Percentiles rank a stretch among this genome's conserved stretches.
These are phyloP conservation scores for Agrochola litura DNA, from an alignment of 2,888 invertebrate genomes.

Conservation along the genomic window DNA sequence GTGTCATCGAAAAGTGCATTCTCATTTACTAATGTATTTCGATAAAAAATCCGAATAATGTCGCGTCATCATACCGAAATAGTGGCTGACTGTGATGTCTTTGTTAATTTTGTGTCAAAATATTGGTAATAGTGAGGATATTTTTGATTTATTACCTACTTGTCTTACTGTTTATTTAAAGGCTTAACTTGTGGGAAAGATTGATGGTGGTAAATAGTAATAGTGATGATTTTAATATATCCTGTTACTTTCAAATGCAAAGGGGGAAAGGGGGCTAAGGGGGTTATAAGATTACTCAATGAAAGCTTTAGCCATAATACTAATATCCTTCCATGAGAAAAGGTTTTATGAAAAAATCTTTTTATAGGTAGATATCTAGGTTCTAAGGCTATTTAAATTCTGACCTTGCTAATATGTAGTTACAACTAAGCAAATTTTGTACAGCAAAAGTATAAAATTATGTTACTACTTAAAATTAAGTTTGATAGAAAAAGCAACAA, in stretches of 20 bases:
- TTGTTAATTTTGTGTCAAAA: slow-evolving; percentile 66
- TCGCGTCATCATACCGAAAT: slow-evolving; percentile 66
- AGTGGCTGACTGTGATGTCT: slow-evolving; percentile 66
- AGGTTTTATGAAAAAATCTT: background rate
- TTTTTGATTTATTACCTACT: slow-evolving; percentile 52
- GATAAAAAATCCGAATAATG: slow-evolving; percentile 65
- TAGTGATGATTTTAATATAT: slow-evolving; percentile 3
- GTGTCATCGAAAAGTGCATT: slow-evolving; percentile 64
- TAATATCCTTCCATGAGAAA: background rate
- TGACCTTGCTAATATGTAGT: too few species aligned
- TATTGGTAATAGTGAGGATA: slow-evolving; percentile 39
- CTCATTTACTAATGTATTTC: slow-evolving; percentile 70
- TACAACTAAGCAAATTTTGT: too few species aligned
- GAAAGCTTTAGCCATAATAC: background rate
- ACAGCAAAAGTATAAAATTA: too few species aligned
- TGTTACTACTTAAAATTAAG: too few species aligned
- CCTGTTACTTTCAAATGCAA: background rate
- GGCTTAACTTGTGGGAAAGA: slow-evolving; percentile 27
- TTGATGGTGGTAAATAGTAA: slow-evolving; percentile 25
- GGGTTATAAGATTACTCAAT: background rate
- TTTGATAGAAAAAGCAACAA: too few species aligned
- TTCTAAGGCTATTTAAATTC: background rate
- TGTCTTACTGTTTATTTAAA: slow-evolving; percentile 32
- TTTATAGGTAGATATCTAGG: too few species aligned
- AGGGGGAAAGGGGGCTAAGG: background rate